Evolutionary conservation across 2,888 invertebrate genomes (phyloP), one percentile per base, ranked within the genome.

Genomic region (Sesamia inferens): DNA sequence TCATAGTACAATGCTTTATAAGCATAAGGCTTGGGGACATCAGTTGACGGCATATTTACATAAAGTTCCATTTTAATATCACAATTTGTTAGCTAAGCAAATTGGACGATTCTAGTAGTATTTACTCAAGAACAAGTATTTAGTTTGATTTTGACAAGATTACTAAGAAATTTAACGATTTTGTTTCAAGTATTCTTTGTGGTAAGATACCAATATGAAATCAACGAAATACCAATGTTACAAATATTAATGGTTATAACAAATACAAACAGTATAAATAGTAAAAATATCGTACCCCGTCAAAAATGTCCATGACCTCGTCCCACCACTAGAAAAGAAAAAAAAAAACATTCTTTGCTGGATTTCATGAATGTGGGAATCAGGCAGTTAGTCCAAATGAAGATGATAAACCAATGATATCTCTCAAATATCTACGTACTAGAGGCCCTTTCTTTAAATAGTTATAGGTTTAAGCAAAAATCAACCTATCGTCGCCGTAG

Each of bases 231-330:
- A 55, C n/a, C 59, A 81, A 76, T 65, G 47, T 64, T 57, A 68
- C 24, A 54, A 55, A 76, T 67, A 88, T 87, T 88, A 86, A 76
- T 87, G 78, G 90, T 93, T 92, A 92, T 86, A 85, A 93, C 90
- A 93, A 88, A 88, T 89, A 94, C 92, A 95, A 93, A 93, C 88
- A 90, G 16, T 89, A 85, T 75, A 81, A 90, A 91, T 91, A 92
- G 89, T 92, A 91, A 92, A 96, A 96, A 95, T 19, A 68, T 97
- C 98, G 97, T 98, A 98, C 98, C 98, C 98, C 98, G 94, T 98
- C 98, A 97, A 98, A 98, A 97, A 98, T 98, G 97, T 98, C 98
- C 98, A 98, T 98, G 97, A 98, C 98, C 97, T 98, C 98, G 98
- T 98, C 98, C 98, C 98, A 98, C 98, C 98, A 98, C 98, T 98